phyloP scores from a whole-genome alignment of 1,140 invertebrate species.

The Pseudomyrmex flavicornis region DNA sequence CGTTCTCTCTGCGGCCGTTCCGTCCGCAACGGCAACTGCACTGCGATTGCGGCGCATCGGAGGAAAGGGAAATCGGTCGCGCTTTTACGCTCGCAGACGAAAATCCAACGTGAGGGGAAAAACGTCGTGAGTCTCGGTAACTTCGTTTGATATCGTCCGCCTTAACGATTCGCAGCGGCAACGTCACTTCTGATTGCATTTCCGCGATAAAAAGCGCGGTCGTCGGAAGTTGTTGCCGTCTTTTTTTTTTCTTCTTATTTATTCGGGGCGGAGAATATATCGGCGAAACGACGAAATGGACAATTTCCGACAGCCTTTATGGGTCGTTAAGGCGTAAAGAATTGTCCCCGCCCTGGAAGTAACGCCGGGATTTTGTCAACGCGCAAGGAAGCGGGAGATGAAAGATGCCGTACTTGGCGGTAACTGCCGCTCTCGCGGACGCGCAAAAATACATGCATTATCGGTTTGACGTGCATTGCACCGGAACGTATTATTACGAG shows the following conservation, averaged over 20 bases:
- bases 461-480: constrained; percentile 19
- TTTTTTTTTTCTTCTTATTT: neutral
- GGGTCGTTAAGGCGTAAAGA: constrained; percentile 50
- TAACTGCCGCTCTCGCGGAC: constrained; percentile 31
- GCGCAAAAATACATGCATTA: constrained; percentile 48
- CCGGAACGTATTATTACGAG: constrained; percentile 33
- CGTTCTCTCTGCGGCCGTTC: neutral
- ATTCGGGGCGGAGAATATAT: neutral
- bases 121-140: neutral
- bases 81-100: constrained; percentile 22
- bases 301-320: constrained; percentile 55
- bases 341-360: constrained; percentile 17
- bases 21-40: constrained; percentile 6
- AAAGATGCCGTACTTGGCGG: constrained; percentile 31
- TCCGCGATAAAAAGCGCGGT: neutral
- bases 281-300: constrained; percentile 44
- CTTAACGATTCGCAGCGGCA: constrained; percentile 17
- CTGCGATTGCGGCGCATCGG: neutral
- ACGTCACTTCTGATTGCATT: constrained; percentile 30
- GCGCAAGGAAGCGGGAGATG: constrained; percentile 32
- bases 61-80: constrained; percentile 34
- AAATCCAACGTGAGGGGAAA: constrained; percentile 21
- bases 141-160: constrained; percentile 6
- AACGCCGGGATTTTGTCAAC: constrained; percentile 46
- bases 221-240: neutral